phyloP scores from a whole-genome alignment of 2,113 vertebrate species.

The Gallinago paraguaiae region DNA sequence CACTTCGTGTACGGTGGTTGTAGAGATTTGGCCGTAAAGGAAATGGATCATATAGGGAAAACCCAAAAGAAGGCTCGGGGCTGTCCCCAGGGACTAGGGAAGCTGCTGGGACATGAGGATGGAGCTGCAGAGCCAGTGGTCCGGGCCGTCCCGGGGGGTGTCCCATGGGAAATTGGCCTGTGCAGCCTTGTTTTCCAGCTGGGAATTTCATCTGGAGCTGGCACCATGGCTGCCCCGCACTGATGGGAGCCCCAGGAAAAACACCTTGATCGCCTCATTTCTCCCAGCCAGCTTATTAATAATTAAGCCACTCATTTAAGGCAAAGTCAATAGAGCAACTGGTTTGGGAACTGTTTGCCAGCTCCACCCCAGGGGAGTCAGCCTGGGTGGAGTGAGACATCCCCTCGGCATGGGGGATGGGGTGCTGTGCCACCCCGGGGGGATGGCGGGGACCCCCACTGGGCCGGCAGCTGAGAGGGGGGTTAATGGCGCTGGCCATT shows the following conservation, averaged over 20 bases:
- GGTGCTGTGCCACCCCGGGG: not conserved
- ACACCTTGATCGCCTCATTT: fast-evolving
- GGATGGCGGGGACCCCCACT: fast-evolving
- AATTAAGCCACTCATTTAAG: conserved; percentile 46
- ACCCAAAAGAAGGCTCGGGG: not conserved
- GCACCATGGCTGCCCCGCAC: fast-evolving
- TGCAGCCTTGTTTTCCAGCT: fast-evolving
- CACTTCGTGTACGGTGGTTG: fast-evolving
- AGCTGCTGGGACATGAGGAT: fast-evolving
- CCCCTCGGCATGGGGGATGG: not conserved
- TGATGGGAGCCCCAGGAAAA: not conserved
- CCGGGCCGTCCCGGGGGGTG: fast-evolving
- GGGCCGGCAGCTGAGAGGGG: fast-evolving
- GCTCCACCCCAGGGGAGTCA: not conserved
- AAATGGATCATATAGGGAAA: not conserved
- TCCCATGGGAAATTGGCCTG: fast-evolving
- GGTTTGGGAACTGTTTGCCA: not conserved
- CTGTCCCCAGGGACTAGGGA: no score
- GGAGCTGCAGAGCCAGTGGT: fast-evolving
- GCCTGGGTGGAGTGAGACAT: not conserved
- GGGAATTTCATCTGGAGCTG: not conserved
- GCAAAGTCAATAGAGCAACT: conserved; percentile 44
- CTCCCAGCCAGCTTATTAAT: conserved; percentile 11
- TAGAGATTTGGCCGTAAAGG: not conserved
- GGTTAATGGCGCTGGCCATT: not conserved